These are phyloP conservation scores for Echinops telfairi DNA, from an alignment of 2,113 vertebrate species.

Conservation along the genomic window DNA sequence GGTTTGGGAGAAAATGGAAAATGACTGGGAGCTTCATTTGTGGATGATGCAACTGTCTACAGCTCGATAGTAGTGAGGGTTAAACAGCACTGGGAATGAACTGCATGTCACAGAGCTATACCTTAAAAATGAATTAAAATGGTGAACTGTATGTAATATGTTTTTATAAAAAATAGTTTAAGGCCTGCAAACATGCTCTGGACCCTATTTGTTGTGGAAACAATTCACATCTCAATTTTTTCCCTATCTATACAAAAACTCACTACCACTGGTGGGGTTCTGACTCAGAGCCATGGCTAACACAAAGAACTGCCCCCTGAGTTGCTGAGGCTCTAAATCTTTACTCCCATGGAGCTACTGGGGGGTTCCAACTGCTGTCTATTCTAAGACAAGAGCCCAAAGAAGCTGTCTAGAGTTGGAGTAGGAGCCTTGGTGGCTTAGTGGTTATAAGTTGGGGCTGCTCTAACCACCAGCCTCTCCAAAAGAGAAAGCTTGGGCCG, in stretches of 20 bases:
- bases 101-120: neutral
- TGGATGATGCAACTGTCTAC: neutral
- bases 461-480: too few relatives aligned
- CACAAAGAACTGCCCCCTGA: too few relatives aligned
- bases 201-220: neutral
- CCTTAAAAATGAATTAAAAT: neutral
- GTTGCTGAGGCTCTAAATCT: too few relatives aligned
- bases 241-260: too few relatives aligned
- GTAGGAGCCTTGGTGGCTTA: too few relatives aligned
- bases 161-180: neutral
- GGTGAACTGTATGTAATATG: neutral
- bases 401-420: neutral
- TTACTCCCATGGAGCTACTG: too few relatives aligned
- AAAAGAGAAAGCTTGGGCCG: too few relatives aligned
- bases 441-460: too few relatives aligned
- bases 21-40: too few relatives aligned
- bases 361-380: neutral
- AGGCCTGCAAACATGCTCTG: neutral
- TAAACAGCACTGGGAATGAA: neutral
- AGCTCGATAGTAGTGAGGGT: neutral
- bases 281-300: too few relatives aligned
- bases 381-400: neutral
- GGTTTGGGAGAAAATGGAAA: neutral
- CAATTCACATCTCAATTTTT: neutral
- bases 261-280: too few relatives aligned